Evolutionary conservation across 2,113 vertebrate genomes (phyloP).

Genomic region (Alces alces): DNA sequence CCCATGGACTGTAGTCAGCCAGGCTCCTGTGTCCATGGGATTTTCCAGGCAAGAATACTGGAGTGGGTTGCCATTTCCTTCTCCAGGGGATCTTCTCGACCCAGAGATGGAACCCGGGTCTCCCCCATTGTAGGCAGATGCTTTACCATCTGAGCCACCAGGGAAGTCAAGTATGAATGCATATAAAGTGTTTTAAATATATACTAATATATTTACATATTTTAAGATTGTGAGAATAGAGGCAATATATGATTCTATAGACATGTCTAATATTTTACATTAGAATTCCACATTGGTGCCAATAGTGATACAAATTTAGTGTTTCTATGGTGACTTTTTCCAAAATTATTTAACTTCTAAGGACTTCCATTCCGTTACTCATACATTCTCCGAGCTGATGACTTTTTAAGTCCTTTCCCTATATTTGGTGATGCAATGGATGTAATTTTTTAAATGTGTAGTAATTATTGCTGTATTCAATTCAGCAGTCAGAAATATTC

Average conservation of each 20-base stretch:
- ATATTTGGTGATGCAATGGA: not conserved
- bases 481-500: not conserved
- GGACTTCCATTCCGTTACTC: not conserved
- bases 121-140: not conserved
- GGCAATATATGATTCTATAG: not conserved
- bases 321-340: not conserved
- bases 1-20: not conserved
- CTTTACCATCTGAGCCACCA: not conserved
- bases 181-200: not conserved
- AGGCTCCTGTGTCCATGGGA: not conserved
- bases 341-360: not conserved
- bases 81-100: not conserved
- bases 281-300: not conserved
- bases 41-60: not conserved
- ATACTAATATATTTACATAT: not conserved
- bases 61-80: not conserved
- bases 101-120: rapidly evolving
- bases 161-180: not conserved
- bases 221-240: not conserved
- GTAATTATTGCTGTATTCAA: not conserved
- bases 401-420: not conserved
- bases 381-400: not conserved
- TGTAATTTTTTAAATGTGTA: not conserved
- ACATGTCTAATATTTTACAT: not conserved
- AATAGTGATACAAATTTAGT: not conserved